Conservation (phyloP, 2,113 vertebrate species). For the Mobula hypostoma region DNA sequence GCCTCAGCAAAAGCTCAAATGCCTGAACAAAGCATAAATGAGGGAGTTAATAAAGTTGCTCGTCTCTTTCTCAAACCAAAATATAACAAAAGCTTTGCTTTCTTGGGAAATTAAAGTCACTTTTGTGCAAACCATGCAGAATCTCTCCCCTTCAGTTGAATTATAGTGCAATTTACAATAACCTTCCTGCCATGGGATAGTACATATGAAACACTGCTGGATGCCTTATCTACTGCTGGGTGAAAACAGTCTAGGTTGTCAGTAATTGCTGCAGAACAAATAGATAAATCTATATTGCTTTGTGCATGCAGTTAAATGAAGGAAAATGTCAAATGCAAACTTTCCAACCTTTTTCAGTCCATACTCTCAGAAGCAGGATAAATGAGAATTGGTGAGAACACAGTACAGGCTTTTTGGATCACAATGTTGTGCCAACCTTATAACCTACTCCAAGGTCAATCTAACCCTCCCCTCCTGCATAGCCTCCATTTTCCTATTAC, state of each 20-base stretch:
- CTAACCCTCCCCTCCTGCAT: too few species aligned
- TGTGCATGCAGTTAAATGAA: background rate
- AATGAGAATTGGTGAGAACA: background rate
- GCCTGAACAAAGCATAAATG: constrained; percentile 52
- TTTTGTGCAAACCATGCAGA: constrained; percentile 61
- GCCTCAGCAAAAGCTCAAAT: constrained; percentile 67
- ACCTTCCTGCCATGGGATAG: constrained; percentile 50
- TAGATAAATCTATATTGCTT: background rate
- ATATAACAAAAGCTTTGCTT: constrained; percentile 58
- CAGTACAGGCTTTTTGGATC: too few species aligned
- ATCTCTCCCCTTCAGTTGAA: constrained; percentile 55
- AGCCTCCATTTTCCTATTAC: too few species aligned
- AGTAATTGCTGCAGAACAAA: constrained; percentile 18
- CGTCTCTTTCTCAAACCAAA: background rate
- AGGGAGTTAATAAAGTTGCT: constrained; percentile 57
- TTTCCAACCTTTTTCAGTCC: background rate
- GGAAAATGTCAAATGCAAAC: background rate
- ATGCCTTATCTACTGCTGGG: constrained; percentile 44
- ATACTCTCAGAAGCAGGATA: background rate
- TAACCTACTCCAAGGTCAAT: too few species aligned
- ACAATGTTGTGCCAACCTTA: too few species aligned
- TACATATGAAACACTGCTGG: constrained; percentile 55
- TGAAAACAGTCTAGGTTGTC: background rate
- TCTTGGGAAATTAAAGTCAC: constrained; percentile 57
- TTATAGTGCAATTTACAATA: constrained; percentile 64